A percentile compares a stretch with the other conserved stretches of the same genome.
Conservation (phyloP, 2,113 vertebrate species). For the Podilymbus podiceps region DNA sequence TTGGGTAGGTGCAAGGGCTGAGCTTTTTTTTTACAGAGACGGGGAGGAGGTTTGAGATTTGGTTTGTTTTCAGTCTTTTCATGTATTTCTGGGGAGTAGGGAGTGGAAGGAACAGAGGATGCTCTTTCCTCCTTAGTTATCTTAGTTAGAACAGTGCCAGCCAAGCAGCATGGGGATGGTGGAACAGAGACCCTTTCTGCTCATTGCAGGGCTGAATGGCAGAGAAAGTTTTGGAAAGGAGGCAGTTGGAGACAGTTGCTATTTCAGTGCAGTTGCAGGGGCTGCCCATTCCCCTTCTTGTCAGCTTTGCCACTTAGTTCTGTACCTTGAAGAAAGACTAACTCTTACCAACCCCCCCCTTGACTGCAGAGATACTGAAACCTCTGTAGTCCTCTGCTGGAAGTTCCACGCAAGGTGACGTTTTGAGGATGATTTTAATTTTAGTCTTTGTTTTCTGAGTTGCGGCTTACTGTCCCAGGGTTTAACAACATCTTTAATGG, state of each 20-base stretch:
- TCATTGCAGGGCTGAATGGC: neutral
- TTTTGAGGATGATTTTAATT: neutral
- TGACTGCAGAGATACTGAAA: too few relatives aligned
- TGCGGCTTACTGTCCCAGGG: rapidly evolving
- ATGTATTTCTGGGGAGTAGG: neutral
- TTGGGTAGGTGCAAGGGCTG: too few relatives aligned
- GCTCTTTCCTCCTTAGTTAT: neutral
- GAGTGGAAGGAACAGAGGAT: neutral
- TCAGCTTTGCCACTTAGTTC: neutral
- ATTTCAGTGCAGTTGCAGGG: neutral
- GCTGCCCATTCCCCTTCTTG: neutral
- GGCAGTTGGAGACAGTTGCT: neutral
- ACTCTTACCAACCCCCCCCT: neutral
- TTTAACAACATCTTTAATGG: neutral
- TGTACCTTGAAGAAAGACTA: neutral
- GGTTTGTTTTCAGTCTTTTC: neutral
- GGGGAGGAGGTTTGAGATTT: neutral
- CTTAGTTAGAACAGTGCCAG: rapidly evolving
- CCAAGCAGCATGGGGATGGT: neutral
- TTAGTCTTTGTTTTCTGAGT: neutral
- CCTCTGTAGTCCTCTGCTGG: too few relatives aligned
- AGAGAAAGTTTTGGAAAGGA: neutral
- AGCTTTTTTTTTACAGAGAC: neutral
- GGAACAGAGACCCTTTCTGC: neutral
- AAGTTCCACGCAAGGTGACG: neutral